phyloP scores from a whole-genome alignment of 1,140 invertebrate genomes.

The Pteromalus puparum region DNA sequence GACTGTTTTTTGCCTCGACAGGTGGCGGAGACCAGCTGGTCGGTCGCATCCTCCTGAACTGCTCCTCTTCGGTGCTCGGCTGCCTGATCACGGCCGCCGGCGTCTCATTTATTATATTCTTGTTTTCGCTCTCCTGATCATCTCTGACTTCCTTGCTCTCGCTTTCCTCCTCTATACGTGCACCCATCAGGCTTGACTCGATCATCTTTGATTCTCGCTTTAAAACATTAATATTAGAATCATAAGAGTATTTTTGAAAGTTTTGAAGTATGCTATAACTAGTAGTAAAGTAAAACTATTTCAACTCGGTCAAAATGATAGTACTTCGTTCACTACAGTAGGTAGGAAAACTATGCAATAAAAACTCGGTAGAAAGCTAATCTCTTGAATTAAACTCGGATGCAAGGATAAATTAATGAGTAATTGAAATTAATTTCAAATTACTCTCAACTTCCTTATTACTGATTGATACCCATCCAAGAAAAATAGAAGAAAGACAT shows the following conservation, averaged over 20 bases:
- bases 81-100: conserved; percentile 18
- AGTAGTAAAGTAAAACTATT: too few species aligned
- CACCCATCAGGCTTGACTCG: neutral
- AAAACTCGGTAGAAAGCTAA: too few species aligned
- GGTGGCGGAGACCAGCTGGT: conserved; percentile 72
- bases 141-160: neutral
- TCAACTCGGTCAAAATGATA: too few species aligned
- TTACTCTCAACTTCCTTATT: too few species aligned
- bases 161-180: conserved; percentile 16
- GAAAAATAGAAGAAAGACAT: neutral
- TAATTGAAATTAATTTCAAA: too few species aligned
- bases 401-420: too few species aligned
- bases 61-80: conserved; percentile 56
- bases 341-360: too few species aligned
- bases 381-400: too few species aligned
- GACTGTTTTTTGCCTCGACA: conserved; percentile 49
- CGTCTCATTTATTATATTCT: neutral
- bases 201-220: conserved; percentile 31
- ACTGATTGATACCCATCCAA: too few species aligned
- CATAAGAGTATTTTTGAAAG: too few species aligned
- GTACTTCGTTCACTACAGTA: too few species aligned
- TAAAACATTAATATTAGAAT: neutral
- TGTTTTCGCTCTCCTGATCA: neutral
- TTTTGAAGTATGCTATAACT: too few species aligned
- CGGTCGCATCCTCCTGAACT: conserved; percentile 68